These are phyloP conservation scores for Lordiphosa stackelbergi DNA, from an alignment of 1,140 invertebrate species.

Conservation along the genomic window DNA sequence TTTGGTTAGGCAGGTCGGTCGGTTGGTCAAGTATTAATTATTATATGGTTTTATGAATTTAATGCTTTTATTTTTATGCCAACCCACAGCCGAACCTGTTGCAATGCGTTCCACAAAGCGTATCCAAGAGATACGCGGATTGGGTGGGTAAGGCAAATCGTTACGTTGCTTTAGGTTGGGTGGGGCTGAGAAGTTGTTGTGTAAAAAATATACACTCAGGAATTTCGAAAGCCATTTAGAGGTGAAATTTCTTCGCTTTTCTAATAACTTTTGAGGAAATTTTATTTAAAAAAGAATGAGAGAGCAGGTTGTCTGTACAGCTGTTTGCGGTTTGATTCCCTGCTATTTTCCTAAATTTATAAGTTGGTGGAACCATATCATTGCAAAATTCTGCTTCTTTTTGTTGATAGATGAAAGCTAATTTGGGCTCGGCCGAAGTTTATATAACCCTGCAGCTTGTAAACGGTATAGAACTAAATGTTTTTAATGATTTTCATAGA, in stretches of 20 bases:
- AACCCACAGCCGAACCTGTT: constrained; percentile 56
- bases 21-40: constrained; percentile 46
- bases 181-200: constrained; percentile 2
- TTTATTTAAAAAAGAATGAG: no score
- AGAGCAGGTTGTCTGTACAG: no score
- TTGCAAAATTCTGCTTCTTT: no score
- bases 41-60: constrained; percentile 52
- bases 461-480: no score
- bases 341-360: no score
- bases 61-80: constrained; percentile 28
- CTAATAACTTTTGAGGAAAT: no score
- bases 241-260: not conserved
- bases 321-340: no score
- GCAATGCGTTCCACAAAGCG: constrained; percentile 44
- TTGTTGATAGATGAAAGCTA: no score
- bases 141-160: constrained; percentile 21
- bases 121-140: constrained; percentile 1
- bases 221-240: constrained; percentile 1
- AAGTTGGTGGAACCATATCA: no score
- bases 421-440: no score
- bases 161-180: constrained; percentile 16
- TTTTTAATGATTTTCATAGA: no score
- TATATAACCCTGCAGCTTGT: no score
- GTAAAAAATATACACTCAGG: not conserved
- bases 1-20: constrained; percentile 34